A percentile compares a stretch with the other conserved stretches of the same genome.
Conservation (phyloP, 2,113 vertebrate genomes). For the Bostrychus sinensis region DNA sequence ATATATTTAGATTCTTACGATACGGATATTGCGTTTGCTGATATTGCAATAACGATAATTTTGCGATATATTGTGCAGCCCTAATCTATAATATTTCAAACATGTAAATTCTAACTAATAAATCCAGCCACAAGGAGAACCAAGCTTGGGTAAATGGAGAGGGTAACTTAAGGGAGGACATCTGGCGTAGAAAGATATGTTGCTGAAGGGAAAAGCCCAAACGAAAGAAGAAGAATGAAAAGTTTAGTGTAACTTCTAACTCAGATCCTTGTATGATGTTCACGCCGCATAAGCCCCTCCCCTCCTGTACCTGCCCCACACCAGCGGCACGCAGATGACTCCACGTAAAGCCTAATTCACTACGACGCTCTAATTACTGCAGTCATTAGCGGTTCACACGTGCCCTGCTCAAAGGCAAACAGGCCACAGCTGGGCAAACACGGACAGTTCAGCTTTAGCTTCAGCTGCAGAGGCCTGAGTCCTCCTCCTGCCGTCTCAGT, state of each 20-base stretch:
- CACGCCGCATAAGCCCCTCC: background rate
- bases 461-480: conserved; percentile 41
- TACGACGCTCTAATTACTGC: conserved; percentile 69
- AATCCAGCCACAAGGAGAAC: too few relatives aligned
- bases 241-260: too few relatives aligned
- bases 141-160: too few relatives aligned
- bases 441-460: conserved; percentile 40
- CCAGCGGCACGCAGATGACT: conserved; percentile 65
- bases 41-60: too few relatives aligned
- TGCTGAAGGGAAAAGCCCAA: too few relatives aligned
- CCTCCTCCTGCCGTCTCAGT: conserved; percentile 28
- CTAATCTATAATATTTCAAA: too few relatives aligned
- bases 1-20: too few relatives aligned
- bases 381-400: conserved; percentile 75
- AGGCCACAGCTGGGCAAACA: conserved; percentile 77
- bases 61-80: too few relatives aligned
- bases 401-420: conserved; percentile 58
- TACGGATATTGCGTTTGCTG: too few relatives aligned
- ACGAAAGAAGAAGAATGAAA: conserved; percentile 3
- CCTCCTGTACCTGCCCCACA: background rate
- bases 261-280: background rate
- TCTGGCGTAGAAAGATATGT: too few relatives aligned
- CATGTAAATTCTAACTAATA: too few relatives aligned
- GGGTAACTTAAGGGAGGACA: too few relatives aligned
- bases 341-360: conserved; percentile 69